phyloP scores from a whole-genome alignment of 2,888 invertebrate species.

The Pharmacophagus antenor region DNA sequence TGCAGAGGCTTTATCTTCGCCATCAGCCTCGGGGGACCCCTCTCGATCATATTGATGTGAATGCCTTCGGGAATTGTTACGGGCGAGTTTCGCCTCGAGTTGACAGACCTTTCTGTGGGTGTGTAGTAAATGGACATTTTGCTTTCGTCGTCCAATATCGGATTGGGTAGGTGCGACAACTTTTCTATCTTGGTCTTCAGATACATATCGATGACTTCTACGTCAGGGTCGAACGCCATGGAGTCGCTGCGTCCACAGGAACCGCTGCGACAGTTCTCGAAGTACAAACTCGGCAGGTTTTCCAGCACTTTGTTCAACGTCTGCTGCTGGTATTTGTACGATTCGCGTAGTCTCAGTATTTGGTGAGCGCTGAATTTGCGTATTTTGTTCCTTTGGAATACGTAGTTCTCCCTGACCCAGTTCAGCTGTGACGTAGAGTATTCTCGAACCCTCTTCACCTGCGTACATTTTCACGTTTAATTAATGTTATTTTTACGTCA shows the following conservation, averaged over 20 bases:
- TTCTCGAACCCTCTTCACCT: slow-evolving; percentile 95
- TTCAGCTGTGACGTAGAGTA: slow-evolving; percentile 95
- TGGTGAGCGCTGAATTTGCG: slow-evolving; percentile 97
- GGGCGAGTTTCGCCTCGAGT: slow-evolving; percentile 70
- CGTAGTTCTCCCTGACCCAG: slow-evolving; percentile 97
- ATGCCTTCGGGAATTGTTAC: slow-evolving; percentile 78
- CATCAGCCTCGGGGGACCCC: slow-evolving; percentile 55
- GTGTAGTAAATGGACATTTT: slow-evolving; percentile 90
- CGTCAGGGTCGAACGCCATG: slow-evolving; percentile 85
- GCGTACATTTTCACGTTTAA: slow-evolving; percentile 43
- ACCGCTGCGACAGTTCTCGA: slow-evolving; percentile 95
- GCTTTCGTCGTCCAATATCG: slow-evolving; percentile 83
- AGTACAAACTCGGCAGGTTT: slow-evolving; percentile 93
- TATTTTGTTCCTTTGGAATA: slow-evolving; percentile 96
- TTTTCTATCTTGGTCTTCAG: slow-evolving; percentile 84
- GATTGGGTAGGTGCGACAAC: slow-evolving; percentile 76
- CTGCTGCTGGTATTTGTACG: slow-evolving; percentile 97
- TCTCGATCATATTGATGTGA: slow-evolving; percentile 84
- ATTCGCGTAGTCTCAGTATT: slow-evolving; percentile 92
- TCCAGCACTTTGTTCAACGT: slow-evolving; percentile 96
- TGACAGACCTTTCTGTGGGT: slow-evolving; percentile 85
- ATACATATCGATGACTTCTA: slow-evolving; percentile 84
- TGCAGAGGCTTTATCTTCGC: slow-evolving; percentile 61
- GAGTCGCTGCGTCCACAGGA: slow-evolving; percentile 89
- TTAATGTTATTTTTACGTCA: slow-evolving; percentile 2